Evolutionary conservation across 2,797 vertebrate genomes (phyloP), one percentile per base, ranked within the genome.

Genomic region (Ammospiza maritima): DNA sequence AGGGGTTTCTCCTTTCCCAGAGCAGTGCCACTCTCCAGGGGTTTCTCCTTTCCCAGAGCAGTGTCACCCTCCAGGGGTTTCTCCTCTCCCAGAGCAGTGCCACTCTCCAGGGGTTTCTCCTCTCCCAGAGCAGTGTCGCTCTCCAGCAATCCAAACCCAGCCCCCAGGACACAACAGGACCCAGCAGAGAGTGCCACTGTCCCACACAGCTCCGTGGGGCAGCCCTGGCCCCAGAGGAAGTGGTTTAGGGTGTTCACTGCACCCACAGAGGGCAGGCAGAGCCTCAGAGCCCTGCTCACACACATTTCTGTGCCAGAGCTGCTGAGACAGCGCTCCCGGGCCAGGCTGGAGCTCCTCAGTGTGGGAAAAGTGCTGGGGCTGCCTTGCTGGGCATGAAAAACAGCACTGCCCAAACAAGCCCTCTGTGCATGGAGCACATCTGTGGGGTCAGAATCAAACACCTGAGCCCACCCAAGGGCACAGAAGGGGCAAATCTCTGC

Each of bases 141-240:
- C 20, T 45, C 45, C 64, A 8, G 27, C 1, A 2, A 22, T 6
- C 61, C 18, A 5, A 85, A 54, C 12, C 29, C 12, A 6, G 2
- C 1, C 27, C 44, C 36, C 0, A 0, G 40, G 34, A 45, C 16
- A 44, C 0, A 1, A 20, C n/a, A 4, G 1, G 44, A 50, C 8
- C 77, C 85, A 60, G 76, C 65, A 62, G 27, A 47, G 58, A 61
- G 11, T 79, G 61, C 23, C 42, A 12, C 44, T 27, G 18, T 18
- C 71, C 53, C 83, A 58, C 4, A 26, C 51, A n/a, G 13, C 62
- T 42, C 34, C 0, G 0, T 5, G 44, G 72, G 20, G 56, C 61
- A 83, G 64, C 57, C 36, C 22, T 58, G 30, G 71, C 34, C 45
- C 75, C 38, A 1, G 38, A 48, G 47, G 26, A 61, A 40, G 75